Conservation (phyloP, 2,888 invertebrate species). For the Napeogenes sylphis region DNA sequence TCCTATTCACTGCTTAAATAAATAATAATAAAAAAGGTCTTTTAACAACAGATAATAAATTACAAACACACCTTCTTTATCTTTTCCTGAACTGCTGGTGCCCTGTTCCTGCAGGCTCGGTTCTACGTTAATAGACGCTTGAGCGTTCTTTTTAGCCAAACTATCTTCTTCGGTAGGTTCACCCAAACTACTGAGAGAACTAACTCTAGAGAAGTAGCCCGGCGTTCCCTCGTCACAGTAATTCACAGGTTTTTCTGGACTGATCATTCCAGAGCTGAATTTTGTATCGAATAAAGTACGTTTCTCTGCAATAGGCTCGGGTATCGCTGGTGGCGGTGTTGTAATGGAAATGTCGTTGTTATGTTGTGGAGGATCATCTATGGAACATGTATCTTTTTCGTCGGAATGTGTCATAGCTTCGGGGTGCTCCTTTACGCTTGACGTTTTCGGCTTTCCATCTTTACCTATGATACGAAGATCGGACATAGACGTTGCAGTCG, state of each 20-base stretch:
- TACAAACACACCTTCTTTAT: slow-evolving; percentile 61
- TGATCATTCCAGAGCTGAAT: slow-evolving; percentile 83
- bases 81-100: slow-evolving; percentile 55
- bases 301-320: slow-evolving; percentile 51
- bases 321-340: slow-evolving; percentile 46
- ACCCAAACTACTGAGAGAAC: slow-evolving; percentile 78
- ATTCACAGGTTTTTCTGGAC: slow-evolving; percentile 87
- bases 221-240: slow-evolving; percentile 94
- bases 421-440: slow-evolving; percentile 60
- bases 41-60: not conserved
- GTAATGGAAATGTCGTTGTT: slow-evolving; percentile 66
- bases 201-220: slow-evolving; percentile 84
- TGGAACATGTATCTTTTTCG: slow-evolving; percentile 70
- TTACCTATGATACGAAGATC: slow-evolving; percentile 82
- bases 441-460: slow-evolving; percentile 56
- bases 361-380: slow-evolving; percentile 66
- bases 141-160: slow-evolving; percentile 67
- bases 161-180: slow-evolving; percentile 72
- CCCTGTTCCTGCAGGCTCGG: slow-evolving; percentile 53
- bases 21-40: too few species aligned
- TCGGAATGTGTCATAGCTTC: slow-evolving; percentile 73
- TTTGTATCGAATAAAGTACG: slow-evolving; percentile 66
- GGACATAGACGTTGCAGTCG: slow-evolving; percentile 93
- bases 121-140: slow-evolving; percentile 65
- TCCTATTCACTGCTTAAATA: too few species aligned